A percentile compares a stretch with the other conserved stretches of the same genome.
Conservation (phyloP, 2,888 invertebrate species). For the Cistogaster globosa region DNA sequence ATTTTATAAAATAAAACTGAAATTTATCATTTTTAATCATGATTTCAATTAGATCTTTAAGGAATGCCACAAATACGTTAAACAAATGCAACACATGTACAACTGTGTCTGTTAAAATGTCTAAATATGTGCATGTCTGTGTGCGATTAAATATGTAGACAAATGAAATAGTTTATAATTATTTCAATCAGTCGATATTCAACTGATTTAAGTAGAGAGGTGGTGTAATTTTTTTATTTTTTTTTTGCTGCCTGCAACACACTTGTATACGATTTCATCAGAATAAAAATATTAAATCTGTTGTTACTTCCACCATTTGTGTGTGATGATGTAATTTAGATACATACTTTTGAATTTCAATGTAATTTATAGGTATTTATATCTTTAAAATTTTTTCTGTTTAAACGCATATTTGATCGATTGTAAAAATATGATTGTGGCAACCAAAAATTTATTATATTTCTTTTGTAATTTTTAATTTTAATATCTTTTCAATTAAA, state of each 20-base stretch:
- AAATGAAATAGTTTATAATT: slow-evolving; percentile 44
- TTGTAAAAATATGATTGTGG: slow-evolving; percentile 37
- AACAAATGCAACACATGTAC: slow-evolving; percentile 14
- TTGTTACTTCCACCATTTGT: slow-evolving; percentile 16
- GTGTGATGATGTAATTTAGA: slow-evolving; percentile 42
- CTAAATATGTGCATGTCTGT: not conserved
- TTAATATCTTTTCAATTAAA: too few relatives aligned
- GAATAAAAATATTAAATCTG: slow-evolving; percentile 22
- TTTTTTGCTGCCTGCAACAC: slow-evolving; percentile 7
- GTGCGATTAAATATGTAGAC: not conserved
- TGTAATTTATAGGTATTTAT: too few relatives aligned
- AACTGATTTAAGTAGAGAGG: slow-evolving; percentile 41
- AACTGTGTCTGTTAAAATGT: slow-evolving; percentile 29
- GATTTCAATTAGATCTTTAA: slow-evolving; percentile 72
- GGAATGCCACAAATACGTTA: slow-evolving; percentile 61
- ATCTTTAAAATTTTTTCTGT: not conserved
- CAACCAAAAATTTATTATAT: too few relatives aligned
- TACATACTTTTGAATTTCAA: slow-evolving; percentile 40
- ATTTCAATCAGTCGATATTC: slow-evolving; percentile 56
- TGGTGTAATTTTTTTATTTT: not conserved
- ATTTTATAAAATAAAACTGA: slow-evolving; percentile 72
- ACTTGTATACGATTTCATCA: not conserved
- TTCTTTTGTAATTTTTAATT: too few relatives aligned
- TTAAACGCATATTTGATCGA: slow-evolving; percentile 18
- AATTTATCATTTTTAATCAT: slow-evolving; percentile 74